These are phyloP conservation scores for Prunella strophiata DNA, from an alignment of 2,797 vertebrate genomes.

Conservation along the genomic window DNA sequence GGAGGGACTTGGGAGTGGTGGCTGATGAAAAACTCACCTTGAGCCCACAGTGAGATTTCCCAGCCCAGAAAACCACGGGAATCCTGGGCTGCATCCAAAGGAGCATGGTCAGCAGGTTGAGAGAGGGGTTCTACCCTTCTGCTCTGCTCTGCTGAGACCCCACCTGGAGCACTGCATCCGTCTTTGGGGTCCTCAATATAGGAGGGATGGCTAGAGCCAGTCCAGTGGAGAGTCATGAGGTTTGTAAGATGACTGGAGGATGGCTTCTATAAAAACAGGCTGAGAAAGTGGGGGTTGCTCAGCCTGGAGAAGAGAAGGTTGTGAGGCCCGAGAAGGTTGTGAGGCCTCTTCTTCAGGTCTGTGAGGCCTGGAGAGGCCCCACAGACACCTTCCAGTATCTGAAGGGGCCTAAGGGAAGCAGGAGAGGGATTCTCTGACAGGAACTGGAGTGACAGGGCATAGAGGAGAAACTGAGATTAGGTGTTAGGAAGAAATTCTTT, in stretches of 20 bases:
- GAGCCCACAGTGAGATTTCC: background rate
- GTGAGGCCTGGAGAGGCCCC: background rate
- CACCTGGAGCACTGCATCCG: background rate
- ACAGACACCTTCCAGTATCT: background rate
- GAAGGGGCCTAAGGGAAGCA: background rate
- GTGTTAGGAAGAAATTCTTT: background rate
- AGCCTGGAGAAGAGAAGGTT: background rate
- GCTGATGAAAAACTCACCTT: background rate
- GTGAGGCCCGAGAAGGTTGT: too few relatives aligned
- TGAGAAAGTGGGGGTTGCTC: background rate
- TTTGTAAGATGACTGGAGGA: background rate
- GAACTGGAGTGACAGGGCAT: background rate
- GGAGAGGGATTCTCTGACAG: background rate
- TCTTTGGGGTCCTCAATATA: fast-evolving
- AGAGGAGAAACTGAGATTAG: background rate
- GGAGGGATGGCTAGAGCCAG: background rate
- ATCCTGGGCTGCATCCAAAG: background rate
- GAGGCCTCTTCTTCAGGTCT: too few relatives aligned
- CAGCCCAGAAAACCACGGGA: background rate
- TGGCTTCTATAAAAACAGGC: fast-evolving
- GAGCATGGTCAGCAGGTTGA: fast-evolving
- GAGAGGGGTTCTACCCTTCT: background rate
- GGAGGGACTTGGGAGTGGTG: background rate
- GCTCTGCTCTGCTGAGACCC: background rate
- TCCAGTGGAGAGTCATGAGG: background rate